Conservation (phyloP, 2,113 vertebrate species). For the Eretmochelys imbricata region DNA sequence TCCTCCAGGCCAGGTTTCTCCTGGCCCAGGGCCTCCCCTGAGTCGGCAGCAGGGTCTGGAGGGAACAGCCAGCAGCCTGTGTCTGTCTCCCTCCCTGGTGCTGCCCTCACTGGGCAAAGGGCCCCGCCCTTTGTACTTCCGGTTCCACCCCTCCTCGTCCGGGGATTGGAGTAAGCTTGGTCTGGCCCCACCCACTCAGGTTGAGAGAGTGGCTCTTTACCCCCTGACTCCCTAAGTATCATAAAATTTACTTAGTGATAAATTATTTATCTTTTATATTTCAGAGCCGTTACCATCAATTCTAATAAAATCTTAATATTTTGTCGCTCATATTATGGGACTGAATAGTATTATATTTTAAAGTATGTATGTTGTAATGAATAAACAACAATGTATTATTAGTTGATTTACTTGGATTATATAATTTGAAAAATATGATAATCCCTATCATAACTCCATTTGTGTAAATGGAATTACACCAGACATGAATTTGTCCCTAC, state of each 20-base stretch:
- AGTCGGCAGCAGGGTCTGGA: too few relatives aligned
- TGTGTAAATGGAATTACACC: not conserved
- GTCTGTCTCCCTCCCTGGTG: too few relatives aligned
- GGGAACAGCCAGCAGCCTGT: too few relatives aligned
- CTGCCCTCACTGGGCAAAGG: too few relatives aligned
- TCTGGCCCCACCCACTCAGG: too few relatives aligned
- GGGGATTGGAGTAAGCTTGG: too few relatives aligned
- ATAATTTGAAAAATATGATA: slow-evolving; percentile 3
- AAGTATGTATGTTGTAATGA: not conserved
- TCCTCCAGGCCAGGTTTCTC: too few relatives aligned
- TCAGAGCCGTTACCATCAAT: not conserved
- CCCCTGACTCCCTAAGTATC: not conserved
- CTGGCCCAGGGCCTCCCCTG: too few relatives aligned
- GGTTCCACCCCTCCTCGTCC: too few relatives aligned
- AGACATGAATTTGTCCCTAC: not conserved
- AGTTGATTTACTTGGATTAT: not conserved
- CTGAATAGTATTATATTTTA: not conserved
- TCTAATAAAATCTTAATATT: not conserved
- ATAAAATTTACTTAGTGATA: not conserved
- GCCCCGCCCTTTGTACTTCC: too few relatives aligned
- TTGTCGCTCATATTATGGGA: not conserved
- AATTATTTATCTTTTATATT: not conserved
- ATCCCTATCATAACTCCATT: not conserved
- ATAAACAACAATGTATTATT: not conserved
- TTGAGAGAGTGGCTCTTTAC: too few relatives aligned